These are phyloP conservation scores for Megalonaias nervosa DNA, from an alignment of 1,140 invertebrate species.

Conservation along the genomic window DNA sequence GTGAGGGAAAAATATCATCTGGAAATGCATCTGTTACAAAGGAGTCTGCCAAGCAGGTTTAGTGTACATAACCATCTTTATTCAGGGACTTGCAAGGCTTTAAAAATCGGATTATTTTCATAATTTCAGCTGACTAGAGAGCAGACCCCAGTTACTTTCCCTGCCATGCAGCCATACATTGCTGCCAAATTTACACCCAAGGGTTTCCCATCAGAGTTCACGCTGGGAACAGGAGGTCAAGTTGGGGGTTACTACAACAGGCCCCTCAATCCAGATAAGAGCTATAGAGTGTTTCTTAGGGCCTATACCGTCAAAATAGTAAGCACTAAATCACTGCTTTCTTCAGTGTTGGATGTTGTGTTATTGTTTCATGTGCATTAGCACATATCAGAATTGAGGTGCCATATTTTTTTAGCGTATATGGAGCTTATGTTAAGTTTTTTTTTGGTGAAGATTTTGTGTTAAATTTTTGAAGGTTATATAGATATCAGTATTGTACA, in stretches of 20 bases:
- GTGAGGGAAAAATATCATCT: no score
- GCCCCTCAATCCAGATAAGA: constrained; percentile 48
- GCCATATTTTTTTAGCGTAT: no score
- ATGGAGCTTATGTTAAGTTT: no score
- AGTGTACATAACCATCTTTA: no score
- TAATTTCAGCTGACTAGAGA: constrained; percentile 48
- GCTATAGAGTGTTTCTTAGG: constrained; percentile 62
- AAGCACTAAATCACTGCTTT: constrained; percentile 18
- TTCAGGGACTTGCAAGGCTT: not conserved
- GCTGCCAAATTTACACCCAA: constrained; percentile 62
- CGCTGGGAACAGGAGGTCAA: constrained; percentile 56
- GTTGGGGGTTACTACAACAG: constrained; percentile 60
- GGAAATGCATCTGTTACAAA: no score
- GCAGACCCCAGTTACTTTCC: constrained; percentile 28
- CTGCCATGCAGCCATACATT: constrained; percentile 57
- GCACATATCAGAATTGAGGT: no score
- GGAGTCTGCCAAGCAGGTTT: no score
- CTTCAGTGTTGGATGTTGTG: not conserved
- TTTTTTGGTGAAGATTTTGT: no score
- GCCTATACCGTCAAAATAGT: constrained; percentile 63
- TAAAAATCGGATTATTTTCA: not conserved
- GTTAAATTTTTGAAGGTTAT: no score
- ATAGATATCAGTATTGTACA: no score
- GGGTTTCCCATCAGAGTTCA: constrained; percentile 55
- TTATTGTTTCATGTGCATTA: no score